Percentiles rank a stretch among this genome's conserved stretches.
Evolutionary conservation across 2,888 invertebrate genomes (phyloP).

Genomic region (Hirtodrosophila confusa): DNA sequence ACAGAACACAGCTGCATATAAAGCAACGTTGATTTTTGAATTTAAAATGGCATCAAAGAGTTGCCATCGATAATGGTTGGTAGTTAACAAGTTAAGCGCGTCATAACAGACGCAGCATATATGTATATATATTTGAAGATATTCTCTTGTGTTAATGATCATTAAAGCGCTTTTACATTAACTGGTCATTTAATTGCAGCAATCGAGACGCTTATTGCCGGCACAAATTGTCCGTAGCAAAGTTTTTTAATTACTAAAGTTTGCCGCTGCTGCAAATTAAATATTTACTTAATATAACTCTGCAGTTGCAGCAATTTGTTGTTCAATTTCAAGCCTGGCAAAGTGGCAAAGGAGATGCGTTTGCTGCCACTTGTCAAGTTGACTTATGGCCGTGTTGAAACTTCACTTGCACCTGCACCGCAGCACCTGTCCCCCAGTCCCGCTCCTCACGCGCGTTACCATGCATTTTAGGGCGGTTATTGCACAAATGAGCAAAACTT

Average conservation of each 20-base stretch:
- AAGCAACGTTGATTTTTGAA: neutral
- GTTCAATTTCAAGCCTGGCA: slow-evolving; percentile 32
- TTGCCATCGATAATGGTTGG: slow-evolving; percentile 52
- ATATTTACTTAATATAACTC: slow-evolving; percentile 63
- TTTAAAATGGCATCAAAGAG: slow-evolving; percentile 29
- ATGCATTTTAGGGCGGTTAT: slow-evolving; percentile 28
- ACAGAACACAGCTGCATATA: slow-evolving; percentile 2
- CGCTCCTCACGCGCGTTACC: neutral
- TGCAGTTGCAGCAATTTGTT: slow-evolving; percentile 32
- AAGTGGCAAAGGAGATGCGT: slow-evolving; percentile 44
- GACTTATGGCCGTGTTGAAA: slow-evolving; percentile 60
- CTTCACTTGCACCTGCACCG: slow-evolving; percentile 45
- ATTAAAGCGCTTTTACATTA: slow-evolving; percentile 56
- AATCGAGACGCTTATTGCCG: slow-evolving; percentile 23
- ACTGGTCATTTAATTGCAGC: slow-evolving; percentile 59
- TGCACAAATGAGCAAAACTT: slow-evolving; percentile 75
- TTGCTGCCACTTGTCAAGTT: slow-evolving; percentile 67
- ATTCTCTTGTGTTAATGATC: slow-evolving; percentile 44
- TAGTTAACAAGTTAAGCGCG: slow-evolving; percentile 68
- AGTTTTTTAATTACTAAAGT: slow-evolving; percentile 68
- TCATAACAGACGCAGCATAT: slow-evolving; percentile 6
- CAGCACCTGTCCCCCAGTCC: slow-evolving; percentile 9
- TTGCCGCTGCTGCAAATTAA: slow-evolving; percentile 58
- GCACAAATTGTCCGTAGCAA: slow-evolving; percentile 23
- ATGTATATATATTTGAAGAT: neutral